A percentile compares a stretch with the other conserved stretches of the same genome.
Conservation (phyloP, 2,888 invertebrate genomes). For the Rotaria socialis region DNA sequence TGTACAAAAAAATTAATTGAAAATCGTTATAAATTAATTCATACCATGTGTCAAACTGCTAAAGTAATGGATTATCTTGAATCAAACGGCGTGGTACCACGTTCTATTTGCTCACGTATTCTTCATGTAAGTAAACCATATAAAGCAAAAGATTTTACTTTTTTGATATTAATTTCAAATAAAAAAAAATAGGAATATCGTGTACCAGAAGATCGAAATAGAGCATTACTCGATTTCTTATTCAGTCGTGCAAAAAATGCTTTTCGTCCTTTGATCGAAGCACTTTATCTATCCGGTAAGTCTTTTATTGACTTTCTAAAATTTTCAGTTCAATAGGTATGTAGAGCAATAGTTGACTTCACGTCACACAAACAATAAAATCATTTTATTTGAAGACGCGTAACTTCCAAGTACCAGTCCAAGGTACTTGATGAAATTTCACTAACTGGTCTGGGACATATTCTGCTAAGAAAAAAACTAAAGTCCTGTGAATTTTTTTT, state of each 20-base stretch:
- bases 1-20: background rate
- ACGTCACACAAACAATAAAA: no score
- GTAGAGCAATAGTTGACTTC: no score
- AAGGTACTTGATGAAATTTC: no score
- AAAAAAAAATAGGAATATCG: background rate
- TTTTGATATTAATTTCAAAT: background rate
- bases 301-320: background rate
- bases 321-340: no score
- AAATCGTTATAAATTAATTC: conserved; percentile 13
- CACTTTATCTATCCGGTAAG: conserved; percentile 2
- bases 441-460: no score
- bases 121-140: background rate
- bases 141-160: background rate
- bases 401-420: no score
- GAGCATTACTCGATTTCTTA: background rate
- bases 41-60: background rate
- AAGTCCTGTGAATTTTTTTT: no score
- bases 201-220: conserved; percentile 1
- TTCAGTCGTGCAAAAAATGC: background rate
- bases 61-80: conserved; percentile 15
- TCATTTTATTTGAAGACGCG: no score
- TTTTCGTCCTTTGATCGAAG: background rate
- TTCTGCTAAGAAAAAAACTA: no score
- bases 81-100: background rate
- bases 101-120: background rate